Evolutionary conservation across 37 sponge, comb jelly and placozoan genomes (phyloP).

Genomic region (Aphrocallistes beatrix): DNA sequence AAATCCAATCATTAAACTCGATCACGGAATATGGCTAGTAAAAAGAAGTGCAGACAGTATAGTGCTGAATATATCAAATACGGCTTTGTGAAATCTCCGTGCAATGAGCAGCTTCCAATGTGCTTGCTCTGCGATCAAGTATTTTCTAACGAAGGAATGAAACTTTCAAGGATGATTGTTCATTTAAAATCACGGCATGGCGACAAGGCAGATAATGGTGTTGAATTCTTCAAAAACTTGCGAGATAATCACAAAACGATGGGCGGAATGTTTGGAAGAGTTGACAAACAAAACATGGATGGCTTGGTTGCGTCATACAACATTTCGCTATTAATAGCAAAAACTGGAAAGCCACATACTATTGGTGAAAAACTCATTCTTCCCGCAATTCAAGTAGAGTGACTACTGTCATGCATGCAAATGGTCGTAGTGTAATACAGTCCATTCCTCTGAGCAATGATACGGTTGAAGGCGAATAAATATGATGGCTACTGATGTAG

Average conservation of each 20-base stretch:
- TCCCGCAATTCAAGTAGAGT: background rate
- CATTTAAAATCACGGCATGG: background rate
- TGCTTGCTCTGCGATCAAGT: background rate
- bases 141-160: constrained; percentile 7
- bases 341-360: background rate
- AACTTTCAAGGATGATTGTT: background rate
- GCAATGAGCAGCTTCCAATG: background rate
- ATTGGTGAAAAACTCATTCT: background rate
- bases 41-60: constrained; percentile 12
- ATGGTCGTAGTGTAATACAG: background rate
- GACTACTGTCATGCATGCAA: constrained; percentile 5
- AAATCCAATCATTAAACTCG: constrained; percentile 13
- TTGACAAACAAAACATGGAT: background rate
- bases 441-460: background rate
- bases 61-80: constrained; percentile 16
- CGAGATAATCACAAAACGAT: background rate
- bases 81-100: background rate
- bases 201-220: constrained; percentile 5
- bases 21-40: too few species aligned
- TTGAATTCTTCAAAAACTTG: background rate
- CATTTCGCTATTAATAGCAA: constrained; percentile 2
- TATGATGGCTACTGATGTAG: constrained; percentile 9
- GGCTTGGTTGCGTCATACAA: constrained; percentile 3
- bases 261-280: background rate
- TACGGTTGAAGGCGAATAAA: background rate